Evolutionary conservation across 2,888 invertebrate species (phyloP), one percentile per base, ranked within the genome.

Genomic region (Drosophila silvestris): DNA sequence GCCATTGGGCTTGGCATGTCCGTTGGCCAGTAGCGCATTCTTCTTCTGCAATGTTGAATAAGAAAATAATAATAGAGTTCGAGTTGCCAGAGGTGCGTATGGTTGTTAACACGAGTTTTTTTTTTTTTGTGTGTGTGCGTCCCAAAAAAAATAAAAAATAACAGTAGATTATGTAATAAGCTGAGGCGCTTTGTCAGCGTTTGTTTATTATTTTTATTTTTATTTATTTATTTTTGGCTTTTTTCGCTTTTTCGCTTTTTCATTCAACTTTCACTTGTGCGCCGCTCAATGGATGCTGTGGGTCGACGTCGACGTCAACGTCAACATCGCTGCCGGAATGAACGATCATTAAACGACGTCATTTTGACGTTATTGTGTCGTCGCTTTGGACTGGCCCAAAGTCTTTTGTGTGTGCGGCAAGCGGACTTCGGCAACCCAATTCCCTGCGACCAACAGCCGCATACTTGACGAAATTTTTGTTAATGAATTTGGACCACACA

Each of bases 401-500:
- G 60, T 58, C 69, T 73, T 77, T 69, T 72, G 35, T 39, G 19
- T n/a, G 57, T 58, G 63, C 58, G 62, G 59, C 71, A 71, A 70
- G 65, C 77, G 77, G 73, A 71, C 64, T 52, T 65, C 50, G 70
- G 63, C 59, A 76, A 79, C 66, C 76, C 82, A 68, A 77, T 80
- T 85, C 70, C 80, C 75, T 63, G 70, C 77, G 70, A 80, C 78
- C 71, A 60, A 56, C 22, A 28, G 12, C 37, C 56, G 37, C 56
- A 56, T 56, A 84, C 73, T 83, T 91, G 82, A 80, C 76, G 91
- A 86, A 91, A 91, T 90, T 83, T 47, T 90, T 65, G 90, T 90
- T 90, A 90, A 90, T 90, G 90, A 90, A 90, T 89, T 89, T 91
- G 77, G 83, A 86, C 77, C 84, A 86, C 79, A 57, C 9, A 57